phyloP scores from a whole-genome alignment of 2,888 invertebrate genomes.

The Caradrina kadenii region DNA sequence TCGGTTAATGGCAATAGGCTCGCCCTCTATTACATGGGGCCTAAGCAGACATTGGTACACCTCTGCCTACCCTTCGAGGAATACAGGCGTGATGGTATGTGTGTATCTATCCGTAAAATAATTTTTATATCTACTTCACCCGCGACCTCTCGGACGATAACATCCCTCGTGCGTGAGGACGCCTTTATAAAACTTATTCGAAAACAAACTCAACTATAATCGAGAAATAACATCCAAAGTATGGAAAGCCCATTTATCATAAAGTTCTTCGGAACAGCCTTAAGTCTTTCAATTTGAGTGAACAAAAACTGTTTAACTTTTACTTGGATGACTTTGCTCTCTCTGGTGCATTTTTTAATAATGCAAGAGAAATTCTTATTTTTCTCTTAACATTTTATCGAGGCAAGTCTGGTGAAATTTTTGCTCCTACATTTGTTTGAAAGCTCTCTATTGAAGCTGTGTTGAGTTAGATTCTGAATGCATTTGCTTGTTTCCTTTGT shows the following conservation, averaged over 20 bases:
- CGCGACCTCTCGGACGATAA: no score
- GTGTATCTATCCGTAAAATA: no score
- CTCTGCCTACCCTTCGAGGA: no score
- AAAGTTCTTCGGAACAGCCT: conserved; percentile 62
- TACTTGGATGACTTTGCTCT: conserved; percentile 63
- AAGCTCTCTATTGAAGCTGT: conserved; percentile 35
- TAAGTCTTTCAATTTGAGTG: conserved; percentile 66
- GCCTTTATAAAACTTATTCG: not conserved
- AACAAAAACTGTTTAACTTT: conserved; percentile 65
- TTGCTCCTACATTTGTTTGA: conserved; percentile 44
- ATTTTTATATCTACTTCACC: no score
- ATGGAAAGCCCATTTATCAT: conserved; percentile 56
- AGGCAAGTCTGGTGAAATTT: conserved; percentile 48
- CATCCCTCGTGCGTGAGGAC: no score
- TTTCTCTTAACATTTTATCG: conserved; percentile 52
- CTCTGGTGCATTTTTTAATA: conserved; percentile 62
- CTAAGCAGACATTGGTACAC: no score
- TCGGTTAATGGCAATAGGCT: no score
- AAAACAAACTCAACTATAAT: conserved; percentile 34
- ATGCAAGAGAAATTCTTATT: conserved; percentile 50
- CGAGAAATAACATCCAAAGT: conserved; percentile 34
- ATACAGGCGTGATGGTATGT: no score
- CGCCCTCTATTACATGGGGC: no score
- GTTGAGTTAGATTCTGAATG: conserved; percentile 41
- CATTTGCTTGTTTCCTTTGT: conserved; percentile 38